A percentile compares a stretch with the other conserved stretches of the same genome.
Conservation (phyloP, 2,113 vertebrate species). For the Tetrax tetrax region DNA sequence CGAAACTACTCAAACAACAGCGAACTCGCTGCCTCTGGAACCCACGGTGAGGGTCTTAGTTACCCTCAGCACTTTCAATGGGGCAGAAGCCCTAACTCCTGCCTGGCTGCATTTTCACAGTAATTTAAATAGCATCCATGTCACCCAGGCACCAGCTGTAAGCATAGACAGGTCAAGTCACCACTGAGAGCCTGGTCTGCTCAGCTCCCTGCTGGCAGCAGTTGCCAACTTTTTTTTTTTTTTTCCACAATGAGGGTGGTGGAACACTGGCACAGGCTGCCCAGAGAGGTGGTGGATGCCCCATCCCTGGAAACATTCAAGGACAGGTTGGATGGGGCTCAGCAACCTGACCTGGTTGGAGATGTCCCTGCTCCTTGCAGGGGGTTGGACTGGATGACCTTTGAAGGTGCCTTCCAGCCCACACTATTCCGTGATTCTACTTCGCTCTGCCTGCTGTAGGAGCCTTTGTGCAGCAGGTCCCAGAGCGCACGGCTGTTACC, state of each 20-base stretch:
- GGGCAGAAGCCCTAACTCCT: neutral
- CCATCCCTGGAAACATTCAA: too few relatives aligned
- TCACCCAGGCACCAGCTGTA: neutral
- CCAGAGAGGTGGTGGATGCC: too few relatives aligned
- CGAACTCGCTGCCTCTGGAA: neutral
- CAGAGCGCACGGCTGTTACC: rapidly evolving
- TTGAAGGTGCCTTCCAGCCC: too few relatives aligned
- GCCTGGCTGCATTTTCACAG: neutral
- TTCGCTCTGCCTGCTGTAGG: neutral
- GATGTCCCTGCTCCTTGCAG: too few relatives aligned
- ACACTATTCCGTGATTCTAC: too few relatives aligned
- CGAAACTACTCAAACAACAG: neutral
- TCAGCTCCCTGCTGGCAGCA: neutral
- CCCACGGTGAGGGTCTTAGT: neutral
- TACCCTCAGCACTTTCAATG: neutral
- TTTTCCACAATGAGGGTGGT: too few relatives aligned
- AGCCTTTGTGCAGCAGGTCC: neutral
- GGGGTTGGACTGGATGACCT: too few relatives aligned
- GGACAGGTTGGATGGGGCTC: too few relatives aligned
- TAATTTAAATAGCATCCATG: neutral
- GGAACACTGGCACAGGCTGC: too few relatives aligned
- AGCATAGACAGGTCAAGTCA: neutral
- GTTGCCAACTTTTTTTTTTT: too few relatives aligned
- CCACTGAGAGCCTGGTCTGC: neutral
- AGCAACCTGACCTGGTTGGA: too few relatives aligned